These are phyloP conservation scores for Agrochola macilenta DNA, from an alignment of 2,888 invertebrate genomes.

Conservation along the genomic window DNA sequence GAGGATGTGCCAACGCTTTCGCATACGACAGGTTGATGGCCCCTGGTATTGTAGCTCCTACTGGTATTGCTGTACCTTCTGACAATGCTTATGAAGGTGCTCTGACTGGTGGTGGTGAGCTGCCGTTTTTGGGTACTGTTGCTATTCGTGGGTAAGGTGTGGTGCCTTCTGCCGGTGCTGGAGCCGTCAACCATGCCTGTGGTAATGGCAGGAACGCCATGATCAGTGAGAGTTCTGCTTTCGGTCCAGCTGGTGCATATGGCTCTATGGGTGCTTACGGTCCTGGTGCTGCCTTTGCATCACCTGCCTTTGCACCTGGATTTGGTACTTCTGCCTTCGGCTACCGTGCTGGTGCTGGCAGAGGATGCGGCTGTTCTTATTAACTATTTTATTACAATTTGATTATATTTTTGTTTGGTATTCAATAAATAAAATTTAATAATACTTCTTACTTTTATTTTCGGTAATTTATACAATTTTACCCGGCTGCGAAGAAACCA, in stretches of 20 bases:
- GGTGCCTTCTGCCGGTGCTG: constrained; percentile 66
- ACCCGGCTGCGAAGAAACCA: no score
- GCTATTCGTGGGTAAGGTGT: constrained; percentile 67
- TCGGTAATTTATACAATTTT: not conserved
- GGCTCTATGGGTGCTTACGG: constrained; percentile 3
- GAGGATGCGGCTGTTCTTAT: constrained; percentile 30
- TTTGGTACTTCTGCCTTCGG: constrained; percentile 15
- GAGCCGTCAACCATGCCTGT: constrained; percentile 69
- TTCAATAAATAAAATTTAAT: constrained; percentile 23
- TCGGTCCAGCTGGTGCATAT: not conserved
- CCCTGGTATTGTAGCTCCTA: no score
- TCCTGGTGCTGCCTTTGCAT: constrained; percentile 5
- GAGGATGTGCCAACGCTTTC: no score
- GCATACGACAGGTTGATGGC: no score
- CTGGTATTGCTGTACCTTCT: no score
- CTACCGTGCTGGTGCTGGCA: constrained; percentile 7
- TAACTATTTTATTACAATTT: constrained; percentile 1
- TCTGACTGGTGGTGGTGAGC: no score
- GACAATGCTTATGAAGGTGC: no score
- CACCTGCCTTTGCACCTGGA: constrained; percentile 2
- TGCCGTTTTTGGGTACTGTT: no score
- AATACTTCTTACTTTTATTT: not conserved
- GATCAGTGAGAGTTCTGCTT: constrained; percentile 39
- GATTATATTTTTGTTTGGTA: constrained; percentile 12
- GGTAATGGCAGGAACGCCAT: constrained; percentile 69